phyloP scores from a whole-genome alignment of 2,797 vertebrate genomes.

The Bovichtus variegatus region DNA sequence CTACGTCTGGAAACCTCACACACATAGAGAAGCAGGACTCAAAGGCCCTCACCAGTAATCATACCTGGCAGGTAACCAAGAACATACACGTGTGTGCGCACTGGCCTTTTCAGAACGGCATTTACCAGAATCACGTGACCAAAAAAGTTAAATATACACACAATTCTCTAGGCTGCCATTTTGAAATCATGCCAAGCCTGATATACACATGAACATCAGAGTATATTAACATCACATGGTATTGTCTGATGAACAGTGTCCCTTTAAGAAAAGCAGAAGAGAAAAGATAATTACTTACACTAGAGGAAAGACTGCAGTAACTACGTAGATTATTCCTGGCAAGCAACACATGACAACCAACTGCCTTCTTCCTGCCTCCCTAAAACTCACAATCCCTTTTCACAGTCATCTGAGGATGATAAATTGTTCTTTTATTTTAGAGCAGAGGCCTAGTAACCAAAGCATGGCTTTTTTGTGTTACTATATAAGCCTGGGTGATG shows the following conservation, averaged over 20 bases:
- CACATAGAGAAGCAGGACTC: constrained; percentile 17
- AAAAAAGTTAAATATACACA: constrained; percentile 1
- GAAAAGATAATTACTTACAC: constrained; percentile 5
- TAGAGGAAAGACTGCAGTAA: constrained; percentile 42
- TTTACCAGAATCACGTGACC: constrained; percentile 17
- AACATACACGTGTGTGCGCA: neutral
- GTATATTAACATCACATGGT: neutral
- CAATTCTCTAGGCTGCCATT: neutral
- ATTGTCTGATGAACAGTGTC: neutral
- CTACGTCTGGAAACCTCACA: constrained; percentile 24
- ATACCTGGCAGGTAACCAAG: constrained; percentile 10
- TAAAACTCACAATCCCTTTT: constrained; percentile 58
- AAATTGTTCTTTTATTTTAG: constrained; percentile 12
- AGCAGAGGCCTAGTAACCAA: constrained; percentile 2
- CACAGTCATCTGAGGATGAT: constrained; percentile 44
- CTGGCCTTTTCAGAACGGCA: neutral
- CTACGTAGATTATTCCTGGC: constrained; percentile 56
- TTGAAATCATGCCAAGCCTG: neutral
- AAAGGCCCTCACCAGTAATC: constrained; percentile 15
- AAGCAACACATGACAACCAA: constrained; percentile 59
- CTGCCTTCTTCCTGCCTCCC: constrained; percentile 51
- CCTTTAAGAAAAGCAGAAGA: neutral
- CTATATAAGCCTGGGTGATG: neutral
- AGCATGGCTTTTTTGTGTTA: neutral
- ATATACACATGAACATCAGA: neutral